These are phyloP conservation scores for Drosophila cognata DNA, from an alignment of 2,888 invertebrate genomes.

Conservation along the genomic window DNA sequence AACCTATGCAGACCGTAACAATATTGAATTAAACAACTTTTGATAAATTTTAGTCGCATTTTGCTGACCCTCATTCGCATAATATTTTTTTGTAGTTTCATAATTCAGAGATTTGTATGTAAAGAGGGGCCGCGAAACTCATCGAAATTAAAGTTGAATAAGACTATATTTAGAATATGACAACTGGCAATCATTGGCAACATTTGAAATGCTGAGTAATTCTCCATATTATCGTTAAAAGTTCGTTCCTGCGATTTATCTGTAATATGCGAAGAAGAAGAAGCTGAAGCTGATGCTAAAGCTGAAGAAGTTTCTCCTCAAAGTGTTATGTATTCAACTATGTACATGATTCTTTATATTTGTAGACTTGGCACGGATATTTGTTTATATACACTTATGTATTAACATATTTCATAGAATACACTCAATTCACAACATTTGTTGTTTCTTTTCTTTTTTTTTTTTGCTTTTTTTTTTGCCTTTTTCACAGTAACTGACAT, in stretches of 20 bases:
- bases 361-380: not conserved
- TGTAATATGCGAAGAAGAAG: constrained; percentile 1
- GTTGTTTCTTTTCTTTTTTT: not conserved
- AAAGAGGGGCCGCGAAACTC: not conserved
- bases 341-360: not conserved
- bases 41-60: not conserved
- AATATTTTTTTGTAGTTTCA: not conserved
- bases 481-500: constrained; percentile 63
- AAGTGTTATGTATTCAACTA: constrained; percentile 7
- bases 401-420: constrained; percentile 64
- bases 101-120: too few species aligned
- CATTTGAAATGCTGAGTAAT: too few species aligned
- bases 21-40: not conserved
- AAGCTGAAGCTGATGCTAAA: not conserved
- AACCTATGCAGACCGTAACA: not conserved
- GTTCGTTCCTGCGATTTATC: not conserved
- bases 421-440: constrained; percentile 49
- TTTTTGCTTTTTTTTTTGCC: constrained; percentile 9
- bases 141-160: not conserved
- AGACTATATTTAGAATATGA: not conserved
- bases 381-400: not conserved
- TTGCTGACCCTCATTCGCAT: not conserved
- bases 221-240: not conserved
- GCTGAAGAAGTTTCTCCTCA: constrained; percentile 6
- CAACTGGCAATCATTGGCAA: not conserved